Evolutionary conservation across 2,113 vertebrate genomes (phyloP).

Genomic region (Alaudala cheleensis): DNA sequence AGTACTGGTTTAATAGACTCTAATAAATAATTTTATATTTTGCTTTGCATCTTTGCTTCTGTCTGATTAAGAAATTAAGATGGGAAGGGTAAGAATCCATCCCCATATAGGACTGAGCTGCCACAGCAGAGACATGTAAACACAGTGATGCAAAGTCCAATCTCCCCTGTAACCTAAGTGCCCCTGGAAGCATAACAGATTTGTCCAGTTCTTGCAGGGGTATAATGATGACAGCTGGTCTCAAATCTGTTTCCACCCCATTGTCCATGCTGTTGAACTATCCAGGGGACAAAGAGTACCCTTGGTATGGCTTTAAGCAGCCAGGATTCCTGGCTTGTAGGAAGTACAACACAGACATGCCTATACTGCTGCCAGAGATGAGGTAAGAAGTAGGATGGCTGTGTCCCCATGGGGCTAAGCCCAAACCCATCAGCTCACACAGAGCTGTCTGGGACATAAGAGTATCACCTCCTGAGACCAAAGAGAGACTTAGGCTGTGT

Average conservation of each 20-base stretch:
- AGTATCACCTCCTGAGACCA: accelerated
- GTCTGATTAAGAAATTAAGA: background rate
- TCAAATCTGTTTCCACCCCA: background rate
- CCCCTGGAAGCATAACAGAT: background rate
- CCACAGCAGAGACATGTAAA: background rate
- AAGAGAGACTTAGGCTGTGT: background rate
- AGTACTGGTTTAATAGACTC: background rate
- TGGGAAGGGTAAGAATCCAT: background rate
- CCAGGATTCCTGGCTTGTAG: background rate
- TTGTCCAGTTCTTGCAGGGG: background rate
- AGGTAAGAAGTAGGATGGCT: background rate
- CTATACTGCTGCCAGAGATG: background rate
- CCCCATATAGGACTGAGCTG: background rate
- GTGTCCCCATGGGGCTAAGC: background rate
- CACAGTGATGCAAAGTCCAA: background rate
- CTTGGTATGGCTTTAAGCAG: background rate
- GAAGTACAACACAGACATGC: background rate
- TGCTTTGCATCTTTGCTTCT: background rate
- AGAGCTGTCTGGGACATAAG: background rate
- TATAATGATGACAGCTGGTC: background rate
- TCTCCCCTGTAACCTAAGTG: background rate
- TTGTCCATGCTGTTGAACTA: background rate
- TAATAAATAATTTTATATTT: background rate
- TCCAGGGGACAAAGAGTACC: background rate
- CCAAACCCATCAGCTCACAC: background rate